Base-by-base conservation (phyloP, 2,888 invertebrate species). In the Rhagium mordax region DNA sequence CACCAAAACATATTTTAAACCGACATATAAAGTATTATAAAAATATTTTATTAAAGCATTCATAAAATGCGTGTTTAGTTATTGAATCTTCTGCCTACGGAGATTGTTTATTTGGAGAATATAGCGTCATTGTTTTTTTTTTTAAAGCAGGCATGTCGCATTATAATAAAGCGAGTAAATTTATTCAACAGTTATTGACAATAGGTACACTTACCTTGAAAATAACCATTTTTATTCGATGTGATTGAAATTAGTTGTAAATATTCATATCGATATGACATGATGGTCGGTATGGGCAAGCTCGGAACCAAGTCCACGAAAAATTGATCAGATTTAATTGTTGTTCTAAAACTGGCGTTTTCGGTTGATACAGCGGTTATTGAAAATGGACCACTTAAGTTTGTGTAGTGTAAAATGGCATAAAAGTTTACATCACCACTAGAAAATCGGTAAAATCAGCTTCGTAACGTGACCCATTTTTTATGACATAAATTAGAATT, bases 41-140 rank as follows among this genome's bases (percentile, higher is more conserved):
- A 20, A 18, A 51, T n/a, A n/a, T n/a, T 20, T 59, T 53, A 59
- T 59, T 59, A 59, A 59, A 59, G n/a, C 33, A 59, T 59, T 29
- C 59, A 16, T 20, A 15, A 59, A 59, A 21, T 33, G 27, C 33
- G 18, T 33, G n/a, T 15, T 27, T 29, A 29, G 16, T 59, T 18
- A 59, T n/a, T 33, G 33, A 33, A 29, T 16, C 10, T 8, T 20
- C 59, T 16, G 33, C 59, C 59, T 33, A 59, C 59, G 59, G 33
- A 59, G 15, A 8, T 8, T 33, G 33, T 59, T 59, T 59, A 59
- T 59, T 33, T 59, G 59, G 33, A 59, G 29, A 59, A 29, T 33
- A 15, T 33, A 7, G 10, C 59, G 59, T 59, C 59, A 59, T 41
- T 59, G 59, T 41, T 59, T 59, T 33, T 41, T 59, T 59, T 59